Evolutionary conservation across 2,797 vertebrate species (phyloP).

Genomic region (Acridotheres tristis): DNA sequence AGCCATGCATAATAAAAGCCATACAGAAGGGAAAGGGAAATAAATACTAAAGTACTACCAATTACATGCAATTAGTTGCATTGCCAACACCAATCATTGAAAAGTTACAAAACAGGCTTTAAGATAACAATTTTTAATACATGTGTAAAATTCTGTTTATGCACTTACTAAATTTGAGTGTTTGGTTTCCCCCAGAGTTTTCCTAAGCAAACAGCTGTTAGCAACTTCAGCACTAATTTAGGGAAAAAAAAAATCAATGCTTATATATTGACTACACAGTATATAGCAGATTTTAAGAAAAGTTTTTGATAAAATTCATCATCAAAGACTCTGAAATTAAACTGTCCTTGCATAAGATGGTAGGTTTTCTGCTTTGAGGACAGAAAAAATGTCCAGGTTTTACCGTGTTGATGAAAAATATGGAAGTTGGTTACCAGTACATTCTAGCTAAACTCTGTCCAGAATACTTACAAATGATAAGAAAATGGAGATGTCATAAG

Average conservation of each 20-base stretch:
- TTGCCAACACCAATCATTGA: neutral
- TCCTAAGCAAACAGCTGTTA: slow-evolving; percentile 4
- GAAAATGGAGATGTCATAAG: neutral
- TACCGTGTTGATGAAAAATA: neutral
- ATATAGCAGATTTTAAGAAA: neutral
- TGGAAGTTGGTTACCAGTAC: neutral
- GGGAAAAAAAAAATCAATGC: neutral
- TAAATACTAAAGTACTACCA: slow-evolving; percentile 33
- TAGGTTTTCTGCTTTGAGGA: neutral
- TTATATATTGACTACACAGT: neutral
- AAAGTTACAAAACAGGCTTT: slow-evolving; percentile 42
- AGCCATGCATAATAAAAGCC: slow-evolving; percentile 17
- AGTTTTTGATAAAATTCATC: neutral
- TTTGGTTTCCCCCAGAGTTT: neutral
- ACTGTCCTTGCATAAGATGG: neutral
- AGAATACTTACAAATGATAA: neutral
- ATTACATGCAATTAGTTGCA: slow-evolving; percentile 36
- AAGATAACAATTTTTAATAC: slow-evolving; percentile 21
- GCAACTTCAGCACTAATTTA: neutral
- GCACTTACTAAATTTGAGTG: neutral
- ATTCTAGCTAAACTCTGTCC: neutral
- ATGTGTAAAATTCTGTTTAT: slow-evolving; percentile 1
- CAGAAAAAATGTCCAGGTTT: neutral
- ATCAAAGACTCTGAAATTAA: neutral
- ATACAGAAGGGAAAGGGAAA: slow-evolving; percentile 15